Conservation (phyloP, 2,888 invertebrate genomes). For the Drosophila atripex region DNA sequence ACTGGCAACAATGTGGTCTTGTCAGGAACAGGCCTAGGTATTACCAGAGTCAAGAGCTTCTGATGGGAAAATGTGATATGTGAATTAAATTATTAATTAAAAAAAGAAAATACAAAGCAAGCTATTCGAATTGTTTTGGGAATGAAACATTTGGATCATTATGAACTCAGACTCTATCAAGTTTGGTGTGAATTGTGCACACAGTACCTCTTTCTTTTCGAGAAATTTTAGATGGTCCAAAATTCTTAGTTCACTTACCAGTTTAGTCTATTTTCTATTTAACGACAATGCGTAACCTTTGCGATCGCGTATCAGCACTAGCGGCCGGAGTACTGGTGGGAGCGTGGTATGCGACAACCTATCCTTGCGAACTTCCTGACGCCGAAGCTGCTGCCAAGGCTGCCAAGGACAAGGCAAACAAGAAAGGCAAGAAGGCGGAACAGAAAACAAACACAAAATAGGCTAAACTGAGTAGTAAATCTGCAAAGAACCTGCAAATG, state of each 20-base stretch:
- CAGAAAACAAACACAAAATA: slow-evolving; percentile 3
- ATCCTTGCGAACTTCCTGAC: slow-evolving; percentile 28
- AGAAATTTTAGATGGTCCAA: background rate
- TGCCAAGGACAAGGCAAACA: slow-evolving; percentile 9
- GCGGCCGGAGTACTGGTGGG: slow-evolving; percentile 59
- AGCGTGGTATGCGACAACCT: slow-evolving; percentile 60
- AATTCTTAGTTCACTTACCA: background rate
- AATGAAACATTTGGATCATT: background rate
- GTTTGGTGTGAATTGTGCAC: background rate
- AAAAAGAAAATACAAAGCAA: background rate
- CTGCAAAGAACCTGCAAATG: background rate
- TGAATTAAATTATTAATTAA: background rate
- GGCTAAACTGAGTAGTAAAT: slow-evolving; percentile 15
- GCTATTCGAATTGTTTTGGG: background rate
- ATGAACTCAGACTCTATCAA: background rate
- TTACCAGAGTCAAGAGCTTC: background rate
- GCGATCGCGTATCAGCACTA: slow-evolving; percentile 60
- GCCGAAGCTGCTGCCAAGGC: background rate
- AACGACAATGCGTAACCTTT: slow-evolving; percentile 54
- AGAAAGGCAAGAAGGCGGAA: slow-evolving; percentile 25
- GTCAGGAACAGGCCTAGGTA: background rate
- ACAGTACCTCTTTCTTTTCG: background rate
- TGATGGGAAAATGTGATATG: background rate
- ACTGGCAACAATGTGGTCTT: slow-evolving; percentile 6
- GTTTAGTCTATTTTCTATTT: background rate